These are phyloP conservation scores for Liasis olivaceus DNA, from an alignment of 2,797 vertebrate species.

Conservation along the genomic window DNA sequence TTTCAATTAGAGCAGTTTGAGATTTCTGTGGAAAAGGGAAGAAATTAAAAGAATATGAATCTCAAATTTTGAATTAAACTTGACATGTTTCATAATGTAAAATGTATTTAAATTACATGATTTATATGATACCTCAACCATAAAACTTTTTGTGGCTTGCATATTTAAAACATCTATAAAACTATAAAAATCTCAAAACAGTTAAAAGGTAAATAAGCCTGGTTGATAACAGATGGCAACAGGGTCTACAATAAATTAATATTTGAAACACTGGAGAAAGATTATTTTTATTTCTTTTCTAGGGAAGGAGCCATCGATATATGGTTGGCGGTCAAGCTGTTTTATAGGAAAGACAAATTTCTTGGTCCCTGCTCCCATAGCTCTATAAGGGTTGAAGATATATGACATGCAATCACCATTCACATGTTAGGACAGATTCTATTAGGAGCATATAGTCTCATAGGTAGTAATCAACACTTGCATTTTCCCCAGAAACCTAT, in stretches of 20 bases:
- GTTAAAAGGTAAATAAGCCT: background rate
- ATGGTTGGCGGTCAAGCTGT: background rate
- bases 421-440: background rate
- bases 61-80: background rate
- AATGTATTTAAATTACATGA: background rate
- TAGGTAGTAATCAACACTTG: background rate
- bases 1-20: background rate
- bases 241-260: background rate
- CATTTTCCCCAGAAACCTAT: background rate
- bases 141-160: background rate
- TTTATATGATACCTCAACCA: background rate
- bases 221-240: background rate
- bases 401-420: background rate
- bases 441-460: background rate
- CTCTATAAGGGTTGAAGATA: background rate
- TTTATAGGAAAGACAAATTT: background rate
- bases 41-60: background rate
- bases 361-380: background rate
- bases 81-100: background rate
- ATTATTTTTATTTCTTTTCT: no score
- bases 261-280: background rate
- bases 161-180: background rate
- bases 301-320: background rate
- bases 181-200: background rate
- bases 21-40: background rate